Evolutionary conservation across 1,140 invertebrate genomes (phyloP).

Genomic region (Drosophila persimilis): DNA sequence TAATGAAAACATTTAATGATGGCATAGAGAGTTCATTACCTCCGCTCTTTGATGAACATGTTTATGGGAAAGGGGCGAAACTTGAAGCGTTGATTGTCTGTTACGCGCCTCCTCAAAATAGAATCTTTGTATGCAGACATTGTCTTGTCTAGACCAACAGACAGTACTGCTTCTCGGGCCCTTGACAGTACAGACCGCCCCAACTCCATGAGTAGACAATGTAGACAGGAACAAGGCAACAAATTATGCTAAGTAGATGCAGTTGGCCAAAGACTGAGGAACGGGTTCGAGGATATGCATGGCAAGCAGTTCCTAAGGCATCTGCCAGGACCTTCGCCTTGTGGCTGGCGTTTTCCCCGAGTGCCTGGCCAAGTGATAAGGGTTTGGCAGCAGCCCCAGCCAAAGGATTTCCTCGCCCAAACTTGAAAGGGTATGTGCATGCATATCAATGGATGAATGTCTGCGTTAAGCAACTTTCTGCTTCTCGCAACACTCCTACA

Average conservation of each 20-base stretch:
- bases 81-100: neutral
- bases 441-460: slow-evolving; percentile 58
- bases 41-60: no score
- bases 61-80: no score
- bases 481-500: slow-evolving; percentile 24
- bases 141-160: slow-evolving; percentile 49
- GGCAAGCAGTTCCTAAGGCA: slow-evolving; percentile 47
- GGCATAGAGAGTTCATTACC: no score
- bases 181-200: slow-evolving; percentile 41
- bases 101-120: slow-evolving; percentile 21
- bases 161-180: slow-evolving; percentile 47
- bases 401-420: slow-evolving; percentile 10
- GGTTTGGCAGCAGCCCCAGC: slow-evolving; percentile 54
- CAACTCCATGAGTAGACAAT: slow-evolving; percentile 10
- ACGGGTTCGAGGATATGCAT: slow-evolving; percentile 55
- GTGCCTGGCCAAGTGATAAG: slow-evolving; percentile 51
- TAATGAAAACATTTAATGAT: no score
- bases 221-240: slow-evolving; percentile 45
- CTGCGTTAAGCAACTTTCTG: slow-evolving; percentile 44
- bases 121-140: slow-evolving; percentile 58
- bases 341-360: neutral
- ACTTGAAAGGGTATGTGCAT: slow-evolving; percentile 39
- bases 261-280: slow-evolving; percentile 46
- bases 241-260: slow-evolving; percentile 79
- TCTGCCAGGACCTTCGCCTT: slow-evolving; percentile 7